phyloP scores from a whole-genome alignment of 2,888 invertebrate genomes.

The Polymixis flavicincta region DNA sequence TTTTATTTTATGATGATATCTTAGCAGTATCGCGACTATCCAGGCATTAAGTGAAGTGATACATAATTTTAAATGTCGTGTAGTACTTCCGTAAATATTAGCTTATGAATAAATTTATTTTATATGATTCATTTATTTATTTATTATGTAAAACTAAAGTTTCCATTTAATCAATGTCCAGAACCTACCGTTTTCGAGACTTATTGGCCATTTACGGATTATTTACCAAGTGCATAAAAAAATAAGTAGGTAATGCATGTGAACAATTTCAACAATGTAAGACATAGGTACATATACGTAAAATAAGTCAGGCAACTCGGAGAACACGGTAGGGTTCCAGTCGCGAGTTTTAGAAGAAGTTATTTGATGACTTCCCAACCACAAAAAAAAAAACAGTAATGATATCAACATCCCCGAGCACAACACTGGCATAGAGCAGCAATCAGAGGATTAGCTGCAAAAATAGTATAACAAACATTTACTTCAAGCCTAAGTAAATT shows the following conservation, averaged over 20 bases:
- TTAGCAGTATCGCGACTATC: neutral
- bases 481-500: too few species aligned
- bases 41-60: constrained; percentile 8
- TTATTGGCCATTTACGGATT: neutral
- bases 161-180: constrained; percentile 10
- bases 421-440: too few species aligned
- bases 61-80: neutral
- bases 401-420: too few species aligned
- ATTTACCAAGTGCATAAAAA: neutral
- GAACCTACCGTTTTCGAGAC: neutral
- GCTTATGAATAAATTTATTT: constrained; percentile 17
- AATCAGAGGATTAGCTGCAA: too few species aligned
- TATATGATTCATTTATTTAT: neutral
- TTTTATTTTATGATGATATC: constrained; percentile 12
- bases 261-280: neutral
- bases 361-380: too few species aligned
- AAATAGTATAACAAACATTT: too few species aligned
- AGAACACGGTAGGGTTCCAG: too few species aligned
- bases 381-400: too few species aligned
- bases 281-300: neutral
- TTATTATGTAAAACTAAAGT: constrained; percentile 13
- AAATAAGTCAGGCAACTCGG: too few species aligned
- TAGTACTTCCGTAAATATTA: constrained; percentile 29
- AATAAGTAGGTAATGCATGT: neutral
- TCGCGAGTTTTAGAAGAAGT: too few species aligned